A percentile compares a stretch with the other conserved stretches of the same genome.
These are phyloP conservation scores for Sebastes nivosus DNA, from an alignment of 2,797 vertebrate genomes.

Conservation along the genomic window DNA sequence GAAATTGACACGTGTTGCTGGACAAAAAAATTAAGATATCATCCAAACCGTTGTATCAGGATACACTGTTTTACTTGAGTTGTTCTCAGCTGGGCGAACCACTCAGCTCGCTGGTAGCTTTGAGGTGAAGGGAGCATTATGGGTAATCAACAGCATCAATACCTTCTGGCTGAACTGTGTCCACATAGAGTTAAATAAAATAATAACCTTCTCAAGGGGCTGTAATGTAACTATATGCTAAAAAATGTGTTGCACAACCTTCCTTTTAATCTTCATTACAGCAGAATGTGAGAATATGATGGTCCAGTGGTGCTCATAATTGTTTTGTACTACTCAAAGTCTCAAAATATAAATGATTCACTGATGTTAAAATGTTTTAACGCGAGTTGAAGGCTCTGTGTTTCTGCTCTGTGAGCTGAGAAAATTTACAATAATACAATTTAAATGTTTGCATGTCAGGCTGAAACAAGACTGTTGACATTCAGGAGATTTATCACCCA, in stretches of 20 bases:
- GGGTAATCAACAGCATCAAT: background rate
- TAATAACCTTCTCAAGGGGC: background rate
- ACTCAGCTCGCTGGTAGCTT: background rate
- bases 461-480: conserved; percentile 18
- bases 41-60: no score
- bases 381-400: background rate
- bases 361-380: background rate
- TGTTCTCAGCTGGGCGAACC: background rate
- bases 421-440: conserved; percentile 34
- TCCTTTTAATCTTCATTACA: background rate
- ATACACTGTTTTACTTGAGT: background rate
- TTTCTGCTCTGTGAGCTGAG: conserved; percentile 6
- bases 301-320: background rate
- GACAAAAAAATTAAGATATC: no score
- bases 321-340: background rate
- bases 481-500: conserved; percentile 49
- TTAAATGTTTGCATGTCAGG: conserved; percentile 21
- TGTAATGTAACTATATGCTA: background rate
- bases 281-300: background rate
- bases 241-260: background rate
- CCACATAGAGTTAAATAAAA: background rate
- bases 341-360: background rate
- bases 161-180: background rate
- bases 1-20: no score
- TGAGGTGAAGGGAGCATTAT: background rate